Conservation (phyloP, 2,113 vertebrate genomes). For the Varanus salvator region DNA sequence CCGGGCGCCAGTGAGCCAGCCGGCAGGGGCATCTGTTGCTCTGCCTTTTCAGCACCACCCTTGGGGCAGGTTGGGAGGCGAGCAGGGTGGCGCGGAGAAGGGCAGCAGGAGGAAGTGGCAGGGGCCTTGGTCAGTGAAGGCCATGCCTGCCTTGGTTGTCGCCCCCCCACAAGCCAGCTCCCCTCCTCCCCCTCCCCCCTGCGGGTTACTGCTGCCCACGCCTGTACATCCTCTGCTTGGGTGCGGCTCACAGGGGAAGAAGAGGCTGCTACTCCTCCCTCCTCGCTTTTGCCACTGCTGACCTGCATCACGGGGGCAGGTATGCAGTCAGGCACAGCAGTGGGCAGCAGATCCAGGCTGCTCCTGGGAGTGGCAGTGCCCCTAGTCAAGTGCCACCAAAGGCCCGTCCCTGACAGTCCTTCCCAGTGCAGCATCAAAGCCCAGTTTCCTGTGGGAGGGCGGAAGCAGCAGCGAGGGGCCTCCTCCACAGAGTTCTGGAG, state of each 20-base stretch:
- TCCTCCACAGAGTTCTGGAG: background rate
- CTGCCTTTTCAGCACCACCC: too few species aligned
- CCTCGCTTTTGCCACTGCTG: background rate
- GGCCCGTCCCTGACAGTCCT: background rate
- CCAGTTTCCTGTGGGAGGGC: background rate
- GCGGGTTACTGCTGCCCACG: background rate
- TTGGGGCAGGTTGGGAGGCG: too few species aligned
- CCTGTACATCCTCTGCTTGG: background rate
- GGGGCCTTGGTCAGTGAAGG: too few species aligned
- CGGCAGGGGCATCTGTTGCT: too few species aligned
- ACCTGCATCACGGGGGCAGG: background rate
- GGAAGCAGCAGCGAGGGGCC: background rate
- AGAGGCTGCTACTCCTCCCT: background rate
- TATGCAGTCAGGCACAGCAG: background rate
- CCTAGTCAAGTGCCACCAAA: background rate
- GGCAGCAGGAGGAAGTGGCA: too few species aligned
- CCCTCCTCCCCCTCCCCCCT: too few species aligned
- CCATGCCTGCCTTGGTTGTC: too few species aligned
- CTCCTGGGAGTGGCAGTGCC: background rate
- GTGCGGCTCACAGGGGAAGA: background rate
- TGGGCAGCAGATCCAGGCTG: background rate
- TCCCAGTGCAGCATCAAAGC: background rate
- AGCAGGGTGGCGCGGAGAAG: too few species aligned
- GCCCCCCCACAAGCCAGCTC: background rate
- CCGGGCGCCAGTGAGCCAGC: too few species aligned